Evolutionary conservation across 2,888 invertebrate genomes (phyloP), one percentile per base, ranked within the genome.

Genomic region (Linyphia triangularis): DNA sequence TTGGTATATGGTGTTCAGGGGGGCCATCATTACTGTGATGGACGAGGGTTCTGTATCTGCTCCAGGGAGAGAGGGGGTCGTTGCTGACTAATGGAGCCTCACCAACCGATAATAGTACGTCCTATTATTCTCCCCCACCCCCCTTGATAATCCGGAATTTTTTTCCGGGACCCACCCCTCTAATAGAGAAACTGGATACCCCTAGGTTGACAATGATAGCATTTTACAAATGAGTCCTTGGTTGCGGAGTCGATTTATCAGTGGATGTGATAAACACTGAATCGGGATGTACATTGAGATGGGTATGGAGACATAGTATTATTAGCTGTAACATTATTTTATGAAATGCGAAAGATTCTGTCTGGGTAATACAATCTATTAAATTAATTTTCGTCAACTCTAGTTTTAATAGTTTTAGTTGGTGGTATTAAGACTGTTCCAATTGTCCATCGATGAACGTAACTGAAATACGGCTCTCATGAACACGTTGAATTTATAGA

Each of bases 21-120:
- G 16, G 28, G n/a, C 51, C 30, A 82, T 61, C 82, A 82, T 82
- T 82, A 82, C 61, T 24, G 40, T 82, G 82, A 82, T 82, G 82
- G 61, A 82, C 82, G 82, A 82, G 82, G 72, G 19, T 4, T 33
- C 26, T 37, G 33, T 82, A 82, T 82, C 82, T 70, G 16, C 59
- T 24, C 22, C 30, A 51, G 79, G 51, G 57, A 16, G 57, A 7
- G 40, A 19, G 65, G 26, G 65, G 24, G 16, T 26, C 59, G 57
- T 22, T 40, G 63, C 63, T 63, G 77, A 77, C 70, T 70, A 70
- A 72, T 82, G 82, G 82, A 82, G 61, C 70, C 59, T 13, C 40
- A 65, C 85, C 61, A 63, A 73, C 59, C 67, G 69, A 69, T 69
- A 69, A 69, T 33, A 57, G 69, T 22, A 6, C 26, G 22, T 30